Conservation (phyloP, 2,888 invertebrate species). For the Pseudococcus viburni region DNA sequence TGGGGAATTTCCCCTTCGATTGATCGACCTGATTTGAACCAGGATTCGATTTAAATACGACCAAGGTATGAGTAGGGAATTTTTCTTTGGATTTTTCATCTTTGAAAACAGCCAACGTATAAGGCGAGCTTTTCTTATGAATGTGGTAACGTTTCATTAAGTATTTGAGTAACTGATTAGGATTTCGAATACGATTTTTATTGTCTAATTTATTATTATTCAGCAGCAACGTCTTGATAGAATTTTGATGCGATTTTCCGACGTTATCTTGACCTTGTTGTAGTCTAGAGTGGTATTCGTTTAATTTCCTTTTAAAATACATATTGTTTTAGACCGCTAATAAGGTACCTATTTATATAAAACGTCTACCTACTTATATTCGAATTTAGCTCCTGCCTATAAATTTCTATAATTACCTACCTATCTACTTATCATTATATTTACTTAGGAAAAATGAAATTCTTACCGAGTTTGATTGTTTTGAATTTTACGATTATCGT, state of each 20-base stretch:
- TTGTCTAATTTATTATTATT: not conserved
- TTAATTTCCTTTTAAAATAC: constrained; percentile 58
- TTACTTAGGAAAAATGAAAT: not conserved
- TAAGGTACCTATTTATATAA: not conserved
- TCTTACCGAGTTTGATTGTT: constrained; percentile 41
- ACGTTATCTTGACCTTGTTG: not conserved
- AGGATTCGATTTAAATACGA: constrained; percentile 21
- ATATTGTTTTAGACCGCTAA: constrained; percentile 22
- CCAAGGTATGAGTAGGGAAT: constrained; percentile 31
- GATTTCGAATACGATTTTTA: not conserved
- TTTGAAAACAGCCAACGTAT: constrained; percentile 62
- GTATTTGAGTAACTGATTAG: not conserved
- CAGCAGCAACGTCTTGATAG: not conserved
- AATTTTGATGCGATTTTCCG: not conserved
- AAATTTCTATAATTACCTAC: too few relatives aligned
- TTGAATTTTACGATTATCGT: constrained; percentile 16
- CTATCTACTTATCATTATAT: too few relatives aligned
- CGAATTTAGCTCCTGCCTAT: not conserved
- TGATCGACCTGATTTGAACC: not conserved
- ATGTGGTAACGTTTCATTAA: not conserved
- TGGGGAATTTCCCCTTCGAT: constrained; percentile 1
- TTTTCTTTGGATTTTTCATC: constrained; percentile 27
- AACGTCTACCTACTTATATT: not conserved
- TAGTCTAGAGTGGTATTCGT: constrained; percentile 18
- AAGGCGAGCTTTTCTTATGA: constrained; percentile 29